phyloP scores from a whole-genome alignment of 2,797 vertebrate species.

The Tapera naevia region DNA sequence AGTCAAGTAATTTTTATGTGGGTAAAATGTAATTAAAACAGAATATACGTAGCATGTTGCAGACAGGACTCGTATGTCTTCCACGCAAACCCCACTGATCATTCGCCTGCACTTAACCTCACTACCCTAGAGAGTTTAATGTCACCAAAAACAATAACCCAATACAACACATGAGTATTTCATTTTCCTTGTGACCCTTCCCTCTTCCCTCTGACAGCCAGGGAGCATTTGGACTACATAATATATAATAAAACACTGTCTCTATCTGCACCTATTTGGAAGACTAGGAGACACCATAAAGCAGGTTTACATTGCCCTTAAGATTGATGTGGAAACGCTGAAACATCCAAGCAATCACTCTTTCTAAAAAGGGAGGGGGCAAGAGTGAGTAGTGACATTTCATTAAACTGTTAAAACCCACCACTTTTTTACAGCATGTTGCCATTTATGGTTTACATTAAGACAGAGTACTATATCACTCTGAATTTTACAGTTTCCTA shows the following conservation, averaged over 20 bases:
- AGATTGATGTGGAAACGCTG: background rate
- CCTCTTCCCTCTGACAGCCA: background rate
- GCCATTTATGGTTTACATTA: constrained; percentile 2
- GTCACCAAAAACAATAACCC: background rate
- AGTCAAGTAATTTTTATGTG: background rate
- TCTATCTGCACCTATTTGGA: background rate
- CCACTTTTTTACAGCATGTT: background rate
- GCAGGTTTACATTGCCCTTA: background rate
- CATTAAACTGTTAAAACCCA: background rate
- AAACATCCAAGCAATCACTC: background rate
- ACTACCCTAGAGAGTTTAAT: background rate
- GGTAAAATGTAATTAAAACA: background rate
- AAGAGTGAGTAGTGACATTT: background rate
- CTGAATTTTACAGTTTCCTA: background rate
- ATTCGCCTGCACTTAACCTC: background rate
- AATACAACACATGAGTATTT: fast-evolving
- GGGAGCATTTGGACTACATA: background rate
- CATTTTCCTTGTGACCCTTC: background rate
- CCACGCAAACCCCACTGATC: background rate
- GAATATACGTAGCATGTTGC: background rate
- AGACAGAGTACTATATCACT: background rate
- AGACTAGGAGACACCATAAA: background rate
- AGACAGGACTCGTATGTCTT: background rate
- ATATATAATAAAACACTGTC: background rate
- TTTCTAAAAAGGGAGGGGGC: background rate